Evolutionary conservation across 2,113 vertebrate species (phyloP).

Genomic region (Chloebia gouldiae): DNA sequence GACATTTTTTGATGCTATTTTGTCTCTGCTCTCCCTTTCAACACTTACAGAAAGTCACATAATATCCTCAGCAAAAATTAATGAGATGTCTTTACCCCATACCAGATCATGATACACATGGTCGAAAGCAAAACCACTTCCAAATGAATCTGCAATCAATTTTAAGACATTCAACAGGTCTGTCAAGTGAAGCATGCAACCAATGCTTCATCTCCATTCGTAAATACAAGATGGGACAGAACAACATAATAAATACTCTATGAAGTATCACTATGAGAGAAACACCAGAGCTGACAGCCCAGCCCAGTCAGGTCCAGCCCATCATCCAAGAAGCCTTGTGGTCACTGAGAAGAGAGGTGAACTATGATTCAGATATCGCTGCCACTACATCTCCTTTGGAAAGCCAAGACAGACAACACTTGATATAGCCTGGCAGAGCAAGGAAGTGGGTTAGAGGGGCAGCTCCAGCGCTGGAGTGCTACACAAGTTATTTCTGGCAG

Average conservation of each 20-base stretch:
- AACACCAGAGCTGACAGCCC: not conserved
- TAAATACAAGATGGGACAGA: not conserved
- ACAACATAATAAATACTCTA: not conserved
- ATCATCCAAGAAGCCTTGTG: not conserved
- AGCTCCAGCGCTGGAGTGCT: not conserved
- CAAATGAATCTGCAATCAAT: not conserved
- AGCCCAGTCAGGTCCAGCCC: not conserved
- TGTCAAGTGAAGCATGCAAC: not conserved
- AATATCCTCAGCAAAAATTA: not conserved
- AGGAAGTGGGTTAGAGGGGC: not conserved
- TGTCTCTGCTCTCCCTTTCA: not conserved
- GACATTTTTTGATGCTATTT: not conserved
- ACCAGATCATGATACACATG: not conserved
- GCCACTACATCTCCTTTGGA: not conserved
- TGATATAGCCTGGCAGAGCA: rapidly evolving
- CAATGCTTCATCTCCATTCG: not conserved
- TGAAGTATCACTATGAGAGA: not conserved
- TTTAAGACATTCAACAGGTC: not conserved
- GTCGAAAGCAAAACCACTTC: not conserved
- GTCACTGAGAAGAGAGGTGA: not conserved
- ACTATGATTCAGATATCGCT: not conserved
- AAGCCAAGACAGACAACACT: not conserved
- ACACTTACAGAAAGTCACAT: not conserved
- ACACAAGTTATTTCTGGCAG: not conserved
- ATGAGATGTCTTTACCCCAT: not conserved